Percentiles rank a stretch among this genome's conserved stretches.
Conservation (phyloP, 2,797 vertebrate species). For the Hephaestus fuliginosus region DNA sequence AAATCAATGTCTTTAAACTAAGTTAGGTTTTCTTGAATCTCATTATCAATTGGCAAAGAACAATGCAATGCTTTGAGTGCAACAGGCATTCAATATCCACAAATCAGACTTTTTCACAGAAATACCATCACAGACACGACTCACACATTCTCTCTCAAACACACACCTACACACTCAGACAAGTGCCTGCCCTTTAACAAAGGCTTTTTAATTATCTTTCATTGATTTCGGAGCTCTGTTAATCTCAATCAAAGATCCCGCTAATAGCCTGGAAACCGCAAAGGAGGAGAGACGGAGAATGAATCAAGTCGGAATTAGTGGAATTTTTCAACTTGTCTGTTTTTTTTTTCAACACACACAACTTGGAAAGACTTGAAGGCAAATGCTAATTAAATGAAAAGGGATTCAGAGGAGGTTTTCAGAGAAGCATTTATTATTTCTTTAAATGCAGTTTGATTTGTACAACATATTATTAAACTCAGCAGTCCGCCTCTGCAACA, state of each 20-base stretch:
- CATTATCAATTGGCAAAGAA: constrained; percentile 31
- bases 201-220: constrained; percentile 82
- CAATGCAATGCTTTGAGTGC: constrained; percentile 21
- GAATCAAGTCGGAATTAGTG: constrained; percentile 63
- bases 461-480: constrained; percentile 13
- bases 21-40: constrained; percentile 36
- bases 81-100: constrained; percentile 42
- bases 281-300: constrained; percentile 56
- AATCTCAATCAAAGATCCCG: constrained; percentile 81
- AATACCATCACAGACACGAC: constrained; percentile 27
- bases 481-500: constrained; percentile 19
- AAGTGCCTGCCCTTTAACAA: constrained; percentile 77
- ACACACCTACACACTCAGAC: constrained; percentile 62
- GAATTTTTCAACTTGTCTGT: constrained; percentile 51
- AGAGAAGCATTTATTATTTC: constrained; percentile 29
- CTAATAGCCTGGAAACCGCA: constrained; percentile 76
- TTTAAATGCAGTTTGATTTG: constrained; percentile 39
- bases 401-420: constrained; percentile 21
- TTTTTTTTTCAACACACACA: constrained; percentile 39
- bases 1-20: constrained; percentile 5
- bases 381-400: constrained; percentile 61
- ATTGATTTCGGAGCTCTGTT: constrained; percentile 79
- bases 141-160: constrained; percentile 43
- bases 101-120: constrained; percentile 32
- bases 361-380: constrained; percentile 46